These are phyloP conservation scores for Catocala sponsa DNA, from an alignment of 2,888 invertebrate genomes.

Conservation along the genomic window DNA sequence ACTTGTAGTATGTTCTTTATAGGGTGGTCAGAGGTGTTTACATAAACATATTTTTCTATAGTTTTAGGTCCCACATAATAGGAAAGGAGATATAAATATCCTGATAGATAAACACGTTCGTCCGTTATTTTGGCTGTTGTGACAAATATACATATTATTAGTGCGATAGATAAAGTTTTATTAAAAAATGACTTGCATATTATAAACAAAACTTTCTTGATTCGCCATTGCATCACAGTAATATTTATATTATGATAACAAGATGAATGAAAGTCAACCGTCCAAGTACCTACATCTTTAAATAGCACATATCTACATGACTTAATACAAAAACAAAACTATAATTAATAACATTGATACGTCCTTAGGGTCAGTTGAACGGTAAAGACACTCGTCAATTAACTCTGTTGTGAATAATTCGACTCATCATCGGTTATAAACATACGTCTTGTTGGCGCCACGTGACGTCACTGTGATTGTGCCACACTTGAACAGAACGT, in stretches of 20 bases:
- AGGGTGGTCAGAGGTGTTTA: too few relatives aligned
- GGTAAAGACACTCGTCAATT: constrained; percentile 32
- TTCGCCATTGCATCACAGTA: background rate
- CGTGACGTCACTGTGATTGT: constrained; percentile 30
- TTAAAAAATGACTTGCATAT: too few relatives aligned
- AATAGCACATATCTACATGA: background rate
- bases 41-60: too few relatives aligned
- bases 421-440: constrained; percentile 49
- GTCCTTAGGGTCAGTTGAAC: constrained; percentile 35
- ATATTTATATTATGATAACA: background rate
- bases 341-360: constrained; percentile 37
- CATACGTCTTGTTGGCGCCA: constrained; percentile 35
- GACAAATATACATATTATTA: too few relatives aligned
- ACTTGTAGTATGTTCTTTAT: too few relatives aligned
- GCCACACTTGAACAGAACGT: background rate
- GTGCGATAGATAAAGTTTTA: too few relatives aligned
- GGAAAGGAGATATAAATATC: too few relatives aligned
- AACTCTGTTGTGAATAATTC: constrained; percentile 54
- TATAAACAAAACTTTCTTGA: background rate
- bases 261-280: background rate
- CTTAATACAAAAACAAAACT: constrained; percentile 18
- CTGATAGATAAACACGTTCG: too few relatives aligned
- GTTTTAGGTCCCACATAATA: too few relatives aligned
- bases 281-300: constrained; percentile 1
- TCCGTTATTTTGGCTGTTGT: too few relatives aligned